Evolutionary conservation across 2,113 vertebrate genomes (phyloP), one percentile per base, ranked within the genome.

Genomic region (Beaufortia kweichowensis): DNA sequence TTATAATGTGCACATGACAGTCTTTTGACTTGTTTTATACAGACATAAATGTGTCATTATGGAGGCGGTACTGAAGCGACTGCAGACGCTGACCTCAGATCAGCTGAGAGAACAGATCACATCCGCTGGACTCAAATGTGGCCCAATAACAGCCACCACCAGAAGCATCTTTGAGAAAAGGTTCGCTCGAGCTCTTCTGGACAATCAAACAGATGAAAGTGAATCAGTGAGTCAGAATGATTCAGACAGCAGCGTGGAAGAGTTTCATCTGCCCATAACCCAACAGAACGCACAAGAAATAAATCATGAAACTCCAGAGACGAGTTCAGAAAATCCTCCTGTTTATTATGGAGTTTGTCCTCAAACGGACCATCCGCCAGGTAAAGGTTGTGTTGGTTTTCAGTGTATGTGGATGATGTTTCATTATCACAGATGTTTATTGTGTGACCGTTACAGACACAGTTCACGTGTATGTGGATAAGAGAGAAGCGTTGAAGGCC

Each of bases 161-260:
- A 91, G 97, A 80, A 93, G 92, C 84, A 91, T 94, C 87, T 96
- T 96, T 84, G 96, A 99, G 85, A 96, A 95, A 65, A 98, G 93
- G 65, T 77, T 98, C 86, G 96, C 97, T 66, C 94, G 91, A 31
- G 86, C 91, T 0, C 89, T 98, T 23, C 68, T 94, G 28, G 88
- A 85, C 46, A 68, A 39, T 0, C 60, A 71, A 29, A 26, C 73
- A 53, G 75, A 78, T 21, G 79, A 12, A 2, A 19, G 61, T 39
- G 46, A 50, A 8, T 6, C 48, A 2, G 14, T 1, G 83, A 83
- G 74, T 79, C 83, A 2, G 74, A 81, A 19, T 76, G 28, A 67
- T 64, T 73, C 41, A 73, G 31, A 1, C 48, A 23, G n/a, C 11
- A 4, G 26, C 8, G 28, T 5, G 2, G 75, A 77, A 12, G 8